Evolutionary conservation across 1,140 invertebrate genomes (phyloP).

Genomic region (Orchesella cincta): DNA sequence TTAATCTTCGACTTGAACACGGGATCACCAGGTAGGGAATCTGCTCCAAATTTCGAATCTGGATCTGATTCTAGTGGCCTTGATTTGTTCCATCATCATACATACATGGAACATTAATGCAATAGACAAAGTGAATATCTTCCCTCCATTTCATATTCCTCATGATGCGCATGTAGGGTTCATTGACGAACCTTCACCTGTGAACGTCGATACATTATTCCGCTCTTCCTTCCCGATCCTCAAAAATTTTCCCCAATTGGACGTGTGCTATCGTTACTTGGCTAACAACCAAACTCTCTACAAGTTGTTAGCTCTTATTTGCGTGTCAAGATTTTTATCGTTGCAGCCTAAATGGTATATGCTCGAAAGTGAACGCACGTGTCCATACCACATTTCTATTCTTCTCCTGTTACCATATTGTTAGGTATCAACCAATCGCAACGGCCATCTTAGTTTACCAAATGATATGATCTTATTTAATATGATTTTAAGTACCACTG

Average conservation of each 20-base stretch:
- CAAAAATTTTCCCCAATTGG: no score
- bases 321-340: not conserved
- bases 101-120: no score
- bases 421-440: not conserved
- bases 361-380: not conserved
- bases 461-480: conserved; percentile 16
- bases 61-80: not conserved
- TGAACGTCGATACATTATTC: no score
- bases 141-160: no score
- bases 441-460: not conserved
- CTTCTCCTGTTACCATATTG: not conserved
- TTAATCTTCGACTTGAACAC: not conserved
- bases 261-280: not conserved
- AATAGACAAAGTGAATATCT: no score
- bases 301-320: not conserved
- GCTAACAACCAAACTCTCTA: not conserved
- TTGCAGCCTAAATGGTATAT: not conserved
- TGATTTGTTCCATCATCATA: no score
- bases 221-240: no score
- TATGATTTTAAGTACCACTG: conserved; percentile 21
- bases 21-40: no score
- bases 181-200: no score
- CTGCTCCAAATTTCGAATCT: not conserved
- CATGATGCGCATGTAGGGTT: no score
- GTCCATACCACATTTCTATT: not conserved